phyloP scores from a whole-genome alignment of 2,797 vertebrate genomes.

The Melopsittacus undulatus region DNA sequence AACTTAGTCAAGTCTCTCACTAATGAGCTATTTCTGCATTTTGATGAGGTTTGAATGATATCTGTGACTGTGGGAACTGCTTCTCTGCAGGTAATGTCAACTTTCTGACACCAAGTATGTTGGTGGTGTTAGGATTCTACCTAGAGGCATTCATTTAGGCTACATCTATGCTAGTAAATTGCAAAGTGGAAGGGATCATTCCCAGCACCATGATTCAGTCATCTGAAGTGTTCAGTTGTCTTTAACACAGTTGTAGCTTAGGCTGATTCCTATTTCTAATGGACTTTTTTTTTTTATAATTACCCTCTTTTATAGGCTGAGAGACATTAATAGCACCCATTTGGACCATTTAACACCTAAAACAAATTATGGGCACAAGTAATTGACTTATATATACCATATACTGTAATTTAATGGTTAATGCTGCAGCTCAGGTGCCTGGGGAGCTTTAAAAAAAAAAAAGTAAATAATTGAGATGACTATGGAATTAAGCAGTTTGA shows the following conservation, averaged over 20 bases:
- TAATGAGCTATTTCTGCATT: neutral
- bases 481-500: neutral
- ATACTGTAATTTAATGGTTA: neutral
- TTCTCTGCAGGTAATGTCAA: neutral
- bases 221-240: neutral
- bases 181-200: neutral
- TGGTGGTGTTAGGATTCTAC: neutral
- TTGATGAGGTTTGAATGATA: conserved; percentile 26
- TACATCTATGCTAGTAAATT: neutral
- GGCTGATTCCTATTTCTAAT: neutral
- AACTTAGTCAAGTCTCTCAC: neutral
- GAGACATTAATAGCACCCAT: neutral
- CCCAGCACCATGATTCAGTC: neutral
- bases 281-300: neutral
- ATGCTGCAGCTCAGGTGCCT: neutral
- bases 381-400: fast-evolving
- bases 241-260: neutral
- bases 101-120: neutral
- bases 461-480: neutral
- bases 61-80: neutral
- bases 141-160: neutral
- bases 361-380: neutral
- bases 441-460: neutral
- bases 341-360: neutral
- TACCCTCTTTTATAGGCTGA: neutral